A percentile compares a stretch with the other conserved stretches of the same genome.
phyloP scores from a whole-genome alignment of 2,888 invertebrate species.

The Gari tellinella region DNA sequence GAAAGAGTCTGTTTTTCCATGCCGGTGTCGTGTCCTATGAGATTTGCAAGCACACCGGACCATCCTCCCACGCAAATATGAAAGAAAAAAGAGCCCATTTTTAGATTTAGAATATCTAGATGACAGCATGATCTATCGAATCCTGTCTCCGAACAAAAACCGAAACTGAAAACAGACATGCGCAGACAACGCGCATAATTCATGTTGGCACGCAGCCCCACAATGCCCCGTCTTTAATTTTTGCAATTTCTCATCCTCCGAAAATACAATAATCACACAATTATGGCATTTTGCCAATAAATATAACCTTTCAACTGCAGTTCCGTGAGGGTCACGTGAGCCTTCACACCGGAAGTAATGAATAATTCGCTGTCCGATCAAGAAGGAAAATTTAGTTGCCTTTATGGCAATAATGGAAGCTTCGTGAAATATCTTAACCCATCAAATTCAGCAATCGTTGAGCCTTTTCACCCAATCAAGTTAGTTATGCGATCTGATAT shows the following conservation, averaged over 20 bases:
- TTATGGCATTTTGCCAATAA: conserved; percentile 50
- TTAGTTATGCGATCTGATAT: conserved; percentile 58
- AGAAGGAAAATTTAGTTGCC: conserved; percentile 40
- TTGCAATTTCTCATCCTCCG: too few species aligned
- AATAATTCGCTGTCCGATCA: conserved; percentile 60
- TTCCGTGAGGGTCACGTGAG: conserved; percentile 54
- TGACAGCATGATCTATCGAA: too few species aligned
- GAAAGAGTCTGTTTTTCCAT: too few species aligned
- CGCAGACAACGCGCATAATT: background rate
- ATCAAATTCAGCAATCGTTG: conserved; percentile 54
- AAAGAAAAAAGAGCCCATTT: too few species aligned
- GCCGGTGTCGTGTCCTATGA: too few species aligned
- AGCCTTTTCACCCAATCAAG: conserved; percentile 56
- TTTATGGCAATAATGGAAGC: conserved; percentile 61
- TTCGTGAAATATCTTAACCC: conserved; percentile 57
- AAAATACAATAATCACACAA: conserved; percentile 8
- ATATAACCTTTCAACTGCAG: conserved; percentile 47
- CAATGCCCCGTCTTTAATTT: too few species aligned
- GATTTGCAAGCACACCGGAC: too few species aligned
- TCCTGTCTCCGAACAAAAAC: too few species aligned
- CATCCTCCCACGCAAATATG: too few species aligned
- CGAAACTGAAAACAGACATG: too few species aligned
- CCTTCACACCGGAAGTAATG: conserved; percentile 55
- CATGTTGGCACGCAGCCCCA: background rate
- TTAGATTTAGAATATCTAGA: too few species aligned